phyloP scores from a whole-genome alignment of 2,797 vertebrate genomes.

The Fistularia commersonii region DNA sequence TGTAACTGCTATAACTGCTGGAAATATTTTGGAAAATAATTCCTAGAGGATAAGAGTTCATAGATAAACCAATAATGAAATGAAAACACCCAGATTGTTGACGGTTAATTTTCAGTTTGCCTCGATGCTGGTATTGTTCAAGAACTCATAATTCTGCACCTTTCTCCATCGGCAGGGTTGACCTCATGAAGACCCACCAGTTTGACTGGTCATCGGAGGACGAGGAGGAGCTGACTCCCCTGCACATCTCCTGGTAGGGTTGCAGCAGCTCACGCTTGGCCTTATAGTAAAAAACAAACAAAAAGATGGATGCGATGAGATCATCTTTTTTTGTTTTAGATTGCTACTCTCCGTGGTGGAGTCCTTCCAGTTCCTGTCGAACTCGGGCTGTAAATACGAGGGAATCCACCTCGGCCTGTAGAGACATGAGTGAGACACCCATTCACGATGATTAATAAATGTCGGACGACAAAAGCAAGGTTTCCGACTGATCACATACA shows the following conservation, averaged over 20 bases:
- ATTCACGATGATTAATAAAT: too few species aligned
- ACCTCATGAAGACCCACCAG: slow-evolving; percentile 66
- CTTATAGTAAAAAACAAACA: not conserved
- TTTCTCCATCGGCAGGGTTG: slow-evolving; percentile 15
- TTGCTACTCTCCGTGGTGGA: slow-evolving; percentile 78
- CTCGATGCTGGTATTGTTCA: too few species aligned
- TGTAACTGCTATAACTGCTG: too few species aligned
- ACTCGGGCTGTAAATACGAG: slow-evolving; percentile 87
- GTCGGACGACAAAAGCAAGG: too few species aligned
- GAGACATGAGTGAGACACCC: slow-evolving; percentile 80
- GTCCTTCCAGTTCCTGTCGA: slow-evolving; percentile 79
- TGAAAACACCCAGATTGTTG: too few species aligned
- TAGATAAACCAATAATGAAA: too few species aligned
- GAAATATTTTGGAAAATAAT: too few species aligned
- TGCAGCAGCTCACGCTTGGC: not conserved
- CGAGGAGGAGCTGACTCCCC: slow-evolving; percentile 73
- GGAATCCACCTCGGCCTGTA: slow-evolving; percentile 83
- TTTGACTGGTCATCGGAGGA: slow-evolving; percentile 92
- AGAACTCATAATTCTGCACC: too few species aligned
- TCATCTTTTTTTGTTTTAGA: slow-evolving; percentile 60
- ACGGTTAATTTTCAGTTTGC: too few species aligned
- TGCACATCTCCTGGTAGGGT: slow-evolving; percentile 83
- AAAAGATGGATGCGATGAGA: not conserved
- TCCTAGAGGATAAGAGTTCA: too few species aligned
- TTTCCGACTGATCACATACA: too few species aligned